These are phyloP conservation scores for Eristalis intricaria DNA, from an alignment of 2,888 invertebrate genomes.

Conservation along the genomic window DNA sequence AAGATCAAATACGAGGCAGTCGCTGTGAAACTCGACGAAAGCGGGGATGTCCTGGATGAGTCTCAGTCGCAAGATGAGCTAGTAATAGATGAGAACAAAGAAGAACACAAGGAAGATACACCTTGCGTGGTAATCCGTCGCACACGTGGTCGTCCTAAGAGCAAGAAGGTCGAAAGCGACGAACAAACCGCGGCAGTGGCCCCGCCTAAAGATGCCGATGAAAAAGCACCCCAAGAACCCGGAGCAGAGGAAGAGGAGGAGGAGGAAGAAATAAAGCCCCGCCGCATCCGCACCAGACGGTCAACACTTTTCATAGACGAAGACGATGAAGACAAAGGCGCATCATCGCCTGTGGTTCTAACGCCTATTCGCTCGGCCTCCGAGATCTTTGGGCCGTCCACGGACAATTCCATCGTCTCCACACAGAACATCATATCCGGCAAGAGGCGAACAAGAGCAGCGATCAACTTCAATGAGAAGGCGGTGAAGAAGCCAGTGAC, in stretches of 20 bases:
- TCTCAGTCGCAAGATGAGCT: background rate
- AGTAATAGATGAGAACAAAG: conserved; percentile 1
- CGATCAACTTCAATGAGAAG: conserved; percentile 76
- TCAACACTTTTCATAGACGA: conserved; percentile 29
- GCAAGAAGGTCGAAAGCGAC: background rate
- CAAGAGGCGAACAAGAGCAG: conserved; percentile 76
- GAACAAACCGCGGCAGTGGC: background rate
- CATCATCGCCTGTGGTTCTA: background rate
- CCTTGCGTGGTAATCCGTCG: background rate
- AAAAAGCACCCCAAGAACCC: conserved; percentile 31
- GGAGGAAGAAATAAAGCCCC: conserved; percentile 60
- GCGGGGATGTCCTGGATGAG: background rate
- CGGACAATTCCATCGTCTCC: conserved; percentile 78
- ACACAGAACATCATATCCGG: conserved; percentile 79
- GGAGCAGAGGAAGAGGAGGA: conserved; percentile 53
- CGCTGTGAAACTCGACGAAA: background rate
- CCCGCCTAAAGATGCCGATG: background rate
- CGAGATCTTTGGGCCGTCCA: conserved; percentile 52
- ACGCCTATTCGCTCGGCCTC: conserved; percentile 33
- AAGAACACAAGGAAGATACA: background rate
- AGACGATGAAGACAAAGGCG: background rate
- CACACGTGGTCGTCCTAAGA: background rate
- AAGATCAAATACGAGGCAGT: conserved; percentile 71
- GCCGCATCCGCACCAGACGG: conserved; percentile 1
- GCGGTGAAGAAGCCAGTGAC: conserved; percentile 56